These are phyloP conservation scores for Pectinophora gossypiella DNA, from an alignment of 1,140 invertebrate genomes.

Conservation along the genomic window DNA sequence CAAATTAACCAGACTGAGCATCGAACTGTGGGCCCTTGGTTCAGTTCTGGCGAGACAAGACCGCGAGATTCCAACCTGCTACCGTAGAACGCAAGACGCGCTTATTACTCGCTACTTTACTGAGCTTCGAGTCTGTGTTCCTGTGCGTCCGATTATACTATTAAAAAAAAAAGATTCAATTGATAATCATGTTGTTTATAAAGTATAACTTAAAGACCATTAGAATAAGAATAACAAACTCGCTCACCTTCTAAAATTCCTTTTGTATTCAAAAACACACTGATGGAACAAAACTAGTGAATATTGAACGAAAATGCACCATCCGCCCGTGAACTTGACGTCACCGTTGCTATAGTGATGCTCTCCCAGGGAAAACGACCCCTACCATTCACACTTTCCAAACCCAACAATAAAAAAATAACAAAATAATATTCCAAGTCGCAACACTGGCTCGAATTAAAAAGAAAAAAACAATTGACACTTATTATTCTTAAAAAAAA, in stretches of 20 bases:
- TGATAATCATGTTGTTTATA: no score
- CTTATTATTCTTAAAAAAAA: conserved; percentile 19
- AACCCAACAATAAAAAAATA: conserved; percentile 21
- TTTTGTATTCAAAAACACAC: neutral
- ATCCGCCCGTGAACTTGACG: conserved; percentile 70
- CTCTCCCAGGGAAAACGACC: conserved; percentile 53
- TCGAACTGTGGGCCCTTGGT: no score
- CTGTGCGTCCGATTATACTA: no score
- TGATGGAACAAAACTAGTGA: conserved; percentile 24
- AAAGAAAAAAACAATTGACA: conserved; percentile 21
- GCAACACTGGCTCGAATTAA: conserved; percentile 10
- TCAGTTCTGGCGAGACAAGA: no score
- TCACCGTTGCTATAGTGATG: conserved; percentile 68
- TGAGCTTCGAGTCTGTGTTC: no score
- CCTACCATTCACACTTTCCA: conserved; percentile 32
- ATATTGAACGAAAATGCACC: conserved; percentile 69
- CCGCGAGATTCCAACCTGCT: no score
- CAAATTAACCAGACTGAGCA: no score
- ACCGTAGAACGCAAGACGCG: no score
- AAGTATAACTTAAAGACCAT: no score
- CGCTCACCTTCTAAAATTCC: neutral
- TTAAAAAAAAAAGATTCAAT: no score
- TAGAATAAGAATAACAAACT: no score
- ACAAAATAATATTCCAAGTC: conserved; percentile 14
- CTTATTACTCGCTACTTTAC: no score